phyloP scores from a whole-genome alignment of 2,113 vertebrate genomes.

The Neomonachus schauinslandi region DNA sequence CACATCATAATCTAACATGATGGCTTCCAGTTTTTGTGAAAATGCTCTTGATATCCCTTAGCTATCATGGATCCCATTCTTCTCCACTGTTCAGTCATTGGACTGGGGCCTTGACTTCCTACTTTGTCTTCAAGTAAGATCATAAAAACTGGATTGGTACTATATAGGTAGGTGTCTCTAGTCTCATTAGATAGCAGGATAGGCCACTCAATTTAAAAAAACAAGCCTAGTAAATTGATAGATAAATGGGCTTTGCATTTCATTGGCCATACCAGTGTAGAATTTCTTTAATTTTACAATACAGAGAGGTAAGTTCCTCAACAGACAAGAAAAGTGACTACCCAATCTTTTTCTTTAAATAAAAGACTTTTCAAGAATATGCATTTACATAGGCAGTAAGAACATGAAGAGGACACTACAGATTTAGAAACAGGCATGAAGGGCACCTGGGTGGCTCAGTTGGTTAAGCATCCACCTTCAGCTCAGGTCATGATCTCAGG shows the following conservation, averaged over 20 bases:
- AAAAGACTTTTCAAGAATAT: neutral
- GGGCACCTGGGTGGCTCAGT: neutral
- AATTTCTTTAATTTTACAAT: slow-evolving; percentile 24
- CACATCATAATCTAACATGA: neutral
- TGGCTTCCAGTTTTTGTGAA: neutral
- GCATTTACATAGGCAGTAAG: neutral
- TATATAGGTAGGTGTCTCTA: neutral
- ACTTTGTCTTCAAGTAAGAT: neutral
- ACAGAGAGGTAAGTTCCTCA: neutral
- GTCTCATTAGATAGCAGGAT: neutral
- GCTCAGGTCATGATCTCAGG: neutral
- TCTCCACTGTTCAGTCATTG: neutral
- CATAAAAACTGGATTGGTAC: neutral
- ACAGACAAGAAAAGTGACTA: neutral
- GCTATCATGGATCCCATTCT: neutral
- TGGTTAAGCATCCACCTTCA: neutral
- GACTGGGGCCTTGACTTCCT: neutral
- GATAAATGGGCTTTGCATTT: neutral
- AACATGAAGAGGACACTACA: neutral
- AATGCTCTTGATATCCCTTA: neutral
- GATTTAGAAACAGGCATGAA: slow-evolving; percentile 14
- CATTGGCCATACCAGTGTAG: neutral
- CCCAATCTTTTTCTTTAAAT: neutral
- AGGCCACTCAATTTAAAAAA: neutral
- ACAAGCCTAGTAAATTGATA: neutral